phyloP scores from a whole-genome alignment of 2,113 vertebrate species.

The Cochlearius cochlearius region DNA sequence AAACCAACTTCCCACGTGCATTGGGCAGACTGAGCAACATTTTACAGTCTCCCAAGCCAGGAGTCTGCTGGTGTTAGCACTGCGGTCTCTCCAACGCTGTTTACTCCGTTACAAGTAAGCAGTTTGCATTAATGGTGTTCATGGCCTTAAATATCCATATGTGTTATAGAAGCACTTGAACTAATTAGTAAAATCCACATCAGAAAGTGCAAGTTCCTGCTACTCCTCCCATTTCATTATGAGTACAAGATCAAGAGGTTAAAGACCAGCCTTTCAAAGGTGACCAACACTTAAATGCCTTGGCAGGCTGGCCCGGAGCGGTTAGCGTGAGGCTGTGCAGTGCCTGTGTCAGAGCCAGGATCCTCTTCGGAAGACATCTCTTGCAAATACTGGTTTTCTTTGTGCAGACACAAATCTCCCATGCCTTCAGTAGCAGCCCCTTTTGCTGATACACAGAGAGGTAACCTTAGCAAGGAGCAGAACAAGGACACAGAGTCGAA shows the following conservation, averaged over 20 bases:
- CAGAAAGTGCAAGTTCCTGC: constrained; percentile 7
- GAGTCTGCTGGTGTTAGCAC: neutral
- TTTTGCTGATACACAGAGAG: neutral
- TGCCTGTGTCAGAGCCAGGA: neutral
- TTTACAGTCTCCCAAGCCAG: neutral
- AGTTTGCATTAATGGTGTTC: neutral
- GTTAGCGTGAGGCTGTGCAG: neutral
- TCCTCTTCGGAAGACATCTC: neutral
- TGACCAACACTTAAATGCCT: neutral
- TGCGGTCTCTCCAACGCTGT: neutral
- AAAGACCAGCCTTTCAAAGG: neutral
- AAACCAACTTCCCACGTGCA: neutral
- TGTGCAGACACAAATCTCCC: neutral
- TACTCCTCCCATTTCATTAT: neutral
- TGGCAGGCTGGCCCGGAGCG: neutral
- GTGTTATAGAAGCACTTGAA: neutral
- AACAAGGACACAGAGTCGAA: neutral
- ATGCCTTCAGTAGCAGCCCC: neutral
- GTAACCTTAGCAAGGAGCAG: neutral
- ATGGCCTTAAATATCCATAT: neutral
- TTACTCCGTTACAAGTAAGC: neutral
- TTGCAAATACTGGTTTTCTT: neutral
- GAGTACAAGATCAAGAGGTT: constrained; percentile 23
- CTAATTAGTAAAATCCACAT: constrained; percentile 34
- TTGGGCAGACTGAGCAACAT: neutral